phyloP scores from a whole-genome alignment of 92 coral and sea anemone species.

The Parazoanthus darwini region DNA sequence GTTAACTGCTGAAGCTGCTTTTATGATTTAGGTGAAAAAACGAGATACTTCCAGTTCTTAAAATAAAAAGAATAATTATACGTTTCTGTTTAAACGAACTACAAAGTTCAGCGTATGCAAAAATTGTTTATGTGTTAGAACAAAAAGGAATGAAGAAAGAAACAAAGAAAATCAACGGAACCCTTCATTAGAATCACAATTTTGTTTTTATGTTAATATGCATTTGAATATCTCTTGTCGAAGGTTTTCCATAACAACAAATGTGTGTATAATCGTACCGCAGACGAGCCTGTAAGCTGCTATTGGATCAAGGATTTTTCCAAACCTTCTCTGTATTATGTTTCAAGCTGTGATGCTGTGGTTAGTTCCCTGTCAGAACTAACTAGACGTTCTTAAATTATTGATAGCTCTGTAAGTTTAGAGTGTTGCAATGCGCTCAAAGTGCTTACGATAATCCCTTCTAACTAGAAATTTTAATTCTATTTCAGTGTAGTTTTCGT shows the following conservation, averaged over 20 bases:
- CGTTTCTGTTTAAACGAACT: background rate
- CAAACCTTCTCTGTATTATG: background rate
- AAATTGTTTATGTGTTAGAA: no score
- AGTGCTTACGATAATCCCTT: background rate
- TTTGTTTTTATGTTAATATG: constrained; percentile 1
- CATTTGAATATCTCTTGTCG: background rate
- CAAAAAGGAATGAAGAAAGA: background rate
- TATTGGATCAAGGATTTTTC: background rate
- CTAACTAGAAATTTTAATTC: background rate
- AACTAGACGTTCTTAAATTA: background rate
- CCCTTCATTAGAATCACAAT: background rate
- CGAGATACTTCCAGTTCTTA: background rate
- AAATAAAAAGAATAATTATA: no score
- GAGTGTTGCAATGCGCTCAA: background rate
- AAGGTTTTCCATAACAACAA: constrained; percentile 21
- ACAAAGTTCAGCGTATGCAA: background rate
- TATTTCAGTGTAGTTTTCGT: no score
- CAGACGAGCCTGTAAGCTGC: background rate
- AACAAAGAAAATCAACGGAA: background rate
- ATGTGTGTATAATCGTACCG: background rate
- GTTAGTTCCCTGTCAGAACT: background rate
- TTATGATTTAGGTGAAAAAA: no score
- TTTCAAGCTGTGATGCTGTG: background rate
- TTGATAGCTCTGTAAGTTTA: constrained; percentile 6
- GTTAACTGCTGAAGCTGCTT: background rate